Evolutionary conservation across 2,888 invertebrate species (phyloP).

Genomic region (Drosophila parthenogenetica): DNA sequence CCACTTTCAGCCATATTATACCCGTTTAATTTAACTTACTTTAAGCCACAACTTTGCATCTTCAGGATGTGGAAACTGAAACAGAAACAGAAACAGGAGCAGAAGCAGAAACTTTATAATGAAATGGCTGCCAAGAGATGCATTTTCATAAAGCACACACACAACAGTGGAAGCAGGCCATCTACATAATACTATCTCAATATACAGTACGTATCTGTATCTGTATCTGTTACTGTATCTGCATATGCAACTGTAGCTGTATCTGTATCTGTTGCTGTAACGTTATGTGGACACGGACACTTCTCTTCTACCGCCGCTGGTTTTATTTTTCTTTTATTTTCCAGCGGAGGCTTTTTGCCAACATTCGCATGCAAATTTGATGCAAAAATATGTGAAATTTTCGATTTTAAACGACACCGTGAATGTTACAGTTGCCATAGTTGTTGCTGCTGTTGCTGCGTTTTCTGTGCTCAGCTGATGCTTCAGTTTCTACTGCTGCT

Average conservation of each 20-base stretch:
- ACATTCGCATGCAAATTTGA: constrained; percentile 70
- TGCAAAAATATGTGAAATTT: constrained; percentile 79
- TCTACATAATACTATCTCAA: constrained; percentile 32
- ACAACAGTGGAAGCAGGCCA: constrained; percentile 20
- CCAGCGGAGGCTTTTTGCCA: constrained; percentile 1
- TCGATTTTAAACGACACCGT: constrained; percentile 72
- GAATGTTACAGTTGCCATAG: constrained; percentile 10
- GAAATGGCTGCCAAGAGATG: constrained; percentile 34
- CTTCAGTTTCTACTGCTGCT: constrained; percentile 13
- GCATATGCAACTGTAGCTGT: constrained; percentile 14
- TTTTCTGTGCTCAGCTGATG: constrained; percentile 29
- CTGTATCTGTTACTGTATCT: constrained; percentile 47
- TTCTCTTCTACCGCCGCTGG: neutral
- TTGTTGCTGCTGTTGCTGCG: constrained; percentile 19
- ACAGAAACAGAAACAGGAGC: constrained; percentile 11
- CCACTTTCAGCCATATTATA: neutral
- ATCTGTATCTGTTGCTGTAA: constrained; percentile 53
- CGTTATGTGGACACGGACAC: constrained; percentile 33
- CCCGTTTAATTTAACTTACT: neutral
- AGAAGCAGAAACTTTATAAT: constrained; percentile 30
- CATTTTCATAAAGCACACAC: constrained; percentile 26
- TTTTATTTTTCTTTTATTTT: neutral
- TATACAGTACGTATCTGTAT: constrained; percentile 30
- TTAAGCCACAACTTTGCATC: neutral
- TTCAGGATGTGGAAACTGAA: constrained; percentile 21